Base-by-base conservation (phyloP, 92 coral and sea anemone species). In the Montipora capitata region DNA sequence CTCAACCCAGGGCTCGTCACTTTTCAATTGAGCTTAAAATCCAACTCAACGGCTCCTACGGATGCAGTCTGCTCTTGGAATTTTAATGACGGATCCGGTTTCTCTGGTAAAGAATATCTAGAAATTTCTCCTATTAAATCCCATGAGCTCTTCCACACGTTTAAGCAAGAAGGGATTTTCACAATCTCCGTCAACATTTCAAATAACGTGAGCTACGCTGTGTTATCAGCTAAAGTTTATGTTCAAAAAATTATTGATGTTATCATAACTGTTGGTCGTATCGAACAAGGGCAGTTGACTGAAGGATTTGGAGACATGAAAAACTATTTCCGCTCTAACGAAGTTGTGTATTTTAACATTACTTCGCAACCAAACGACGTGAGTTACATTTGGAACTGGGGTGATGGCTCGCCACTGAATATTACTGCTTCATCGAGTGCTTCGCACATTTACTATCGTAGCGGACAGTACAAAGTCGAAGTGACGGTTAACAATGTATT, bases 151-250 rank as follows among this genome's bases (percentile, higher is more conserved):
- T 51, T 39, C 11, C 98, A 92, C 79, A 92, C 56, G 62, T 97
- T 85, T 86, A 56, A 15, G 1, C 77, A 16, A n/a, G 90, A 89
- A 35, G 94, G 94, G 10, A 63, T 91, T 40, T 97, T 87, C 80
- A 62, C 79, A 15, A 83, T 83, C 41, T 77, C 91, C 14, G 98
- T 94, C 14, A 95, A 94, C 76, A 85, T 97, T 64, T 92, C 96
- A 40, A 97, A 97, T 85, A 91, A 95, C 74, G 97, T 97, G 12
- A 97, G 99, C 70, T 84, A 78, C 73, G 59, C 39, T 3, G 82
- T 92, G 58, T 20, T 95, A 39, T 57, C 84, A 57, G 91, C 72
- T 4, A 52, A 42, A 3, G 85, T 90, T 4, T 85, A 93, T 67
- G 95, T 97, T 7, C 91, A 88, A 80, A 76, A 88, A 64, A 35